These are phyloP conservation scores for Patiria miniata DNA, from an alignment of 35 echinoderm and acorn worm genomes.

Conservation along the genomic window DNA sequence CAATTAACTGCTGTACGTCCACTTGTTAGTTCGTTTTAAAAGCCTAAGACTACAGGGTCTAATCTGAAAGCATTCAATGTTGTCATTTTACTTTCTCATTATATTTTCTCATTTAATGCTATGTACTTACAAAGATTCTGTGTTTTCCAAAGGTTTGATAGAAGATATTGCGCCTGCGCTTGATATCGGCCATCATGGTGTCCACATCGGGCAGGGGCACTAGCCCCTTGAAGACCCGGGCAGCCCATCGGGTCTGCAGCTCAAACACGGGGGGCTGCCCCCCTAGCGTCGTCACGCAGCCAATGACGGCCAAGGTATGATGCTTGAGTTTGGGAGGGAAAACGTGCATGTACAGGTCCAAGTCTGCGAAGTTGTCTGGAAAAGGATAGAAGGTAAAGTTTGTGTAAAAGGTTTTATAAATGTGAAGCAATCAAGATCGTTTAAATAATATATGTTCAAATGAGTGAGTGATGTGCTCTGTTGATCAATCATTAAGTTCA, in stretches of 20 bases:
- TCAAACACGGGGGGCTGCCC: slow-evolving; percentile 58
- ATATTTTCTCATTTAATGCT: too few relatives aligned
- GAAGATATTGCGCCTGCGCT: slow-evolving; percentile 16
- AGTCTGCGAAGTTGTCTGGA: slow-evolving; percentile 47
- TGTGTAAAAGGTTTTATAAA: not conserved
- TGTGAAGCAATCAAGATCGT: not conserved
- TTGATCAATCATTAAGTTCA: too few relatives aligned
- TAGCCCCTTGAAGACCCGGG: slow-evolving; percentile 48
- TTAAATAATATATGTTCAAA: not conserved
- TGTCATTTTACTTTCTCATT: too few relatives aligned
- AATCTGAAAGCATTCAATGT: too few relatives aligned
- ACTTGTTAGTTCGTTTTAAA: too few relatives aligned
- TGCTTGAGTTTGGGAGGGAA: slow-evolving; percentile 52
- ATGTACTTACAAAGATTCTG: slow-evolving; percentile 79
- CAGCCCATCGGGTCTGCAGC: slow-evolving; percentile 51
- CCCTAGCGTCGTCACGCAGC: slow-evolving; percentile 46
- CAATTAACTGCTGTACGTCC: too few relatives aligned
- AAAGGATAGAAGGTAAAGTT: not conserved
- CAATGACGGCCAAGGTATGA: slow-evolving; percentile 61
- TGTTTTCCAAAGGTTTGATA: slow-evolving; percentile 82
- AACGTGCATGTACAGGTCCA: slow-evolving; percentile 59
- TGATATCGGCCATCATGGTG: slow-evolving; percentile 67
- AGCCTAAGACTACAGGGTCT: too few relatives aligned
- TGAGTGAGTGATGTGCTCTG: not conserved
- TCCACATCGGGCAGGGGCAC: slow-evolving; percentile 41